These are phyloP conservation scores for Epirrita christyi DNA, from an alignment of 2,888 invertebrate species.

Conservation along the genomic window DNA sequence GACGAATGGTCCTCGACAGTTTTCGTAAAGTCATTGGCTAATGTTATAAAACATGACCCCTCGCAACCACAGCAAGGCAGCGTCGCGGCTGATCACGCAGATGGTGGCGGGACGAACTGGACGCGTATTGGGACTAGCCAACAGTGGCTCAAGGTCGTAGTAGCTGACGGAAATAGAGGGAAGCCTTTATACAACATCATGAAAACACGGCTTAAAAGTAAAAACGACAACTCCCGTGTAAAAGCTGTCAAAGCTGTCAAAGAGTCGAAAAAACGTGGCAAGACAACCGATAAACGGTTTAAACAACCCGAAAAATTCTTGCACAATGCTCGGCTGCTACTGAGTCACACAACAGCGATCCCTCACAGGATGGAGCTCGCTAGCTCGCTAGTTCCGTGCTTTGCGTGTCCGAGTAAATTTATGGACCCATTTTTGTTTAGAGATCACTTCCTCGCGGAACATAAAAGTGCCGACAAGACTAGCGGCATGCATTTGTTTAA, in stretches of 20 bases:
- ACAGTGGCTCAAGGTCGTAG: background rate
- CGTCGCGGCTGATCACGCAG: background rate
- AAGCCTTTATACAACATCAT: background rate
- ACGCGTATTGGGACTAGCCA: background rate
- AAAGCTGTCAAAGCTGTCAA: background rate
- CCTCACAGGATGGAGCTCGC: slow-evolving; percentile 9
- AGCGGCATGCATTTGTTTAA: slow-evolving; percentile 23
- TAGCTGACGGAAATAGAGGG: background rate
- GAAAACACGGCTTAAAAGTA: background rate
- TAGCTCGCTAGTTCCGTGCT: slow-evolving; percentile 13
- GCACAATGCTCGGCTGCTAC: slow-evolving; percentile 14
- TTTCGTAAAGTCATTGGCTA: background rate
- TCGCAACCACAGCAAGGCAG: background rate
- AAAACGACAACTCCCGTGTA: background rate
- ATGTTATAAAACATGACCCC: background rate
- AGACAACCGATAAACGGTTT: no score
- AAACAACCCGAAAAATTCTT: background rate
- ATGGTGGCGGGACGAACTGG: background rate
- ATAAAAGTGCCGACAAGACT: slow-evolving; percentile 27
- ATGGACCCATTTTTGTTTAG: slow-evolving; percentile 30
- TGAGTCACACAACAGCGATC: slow-evolving; percentile 22
- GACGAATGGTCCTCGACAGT: slow-evolving; percentile 6
- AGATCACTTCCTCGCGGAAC: slow-evolving; percentile 32
- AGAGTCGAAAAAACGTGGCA: background rate
- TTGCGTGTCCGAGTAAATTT: slow-evolving; percentile 17